Base-by-base conservation (phyloP, 1,140 invertebrate species). In the Antheraea pernyi region DNA sequence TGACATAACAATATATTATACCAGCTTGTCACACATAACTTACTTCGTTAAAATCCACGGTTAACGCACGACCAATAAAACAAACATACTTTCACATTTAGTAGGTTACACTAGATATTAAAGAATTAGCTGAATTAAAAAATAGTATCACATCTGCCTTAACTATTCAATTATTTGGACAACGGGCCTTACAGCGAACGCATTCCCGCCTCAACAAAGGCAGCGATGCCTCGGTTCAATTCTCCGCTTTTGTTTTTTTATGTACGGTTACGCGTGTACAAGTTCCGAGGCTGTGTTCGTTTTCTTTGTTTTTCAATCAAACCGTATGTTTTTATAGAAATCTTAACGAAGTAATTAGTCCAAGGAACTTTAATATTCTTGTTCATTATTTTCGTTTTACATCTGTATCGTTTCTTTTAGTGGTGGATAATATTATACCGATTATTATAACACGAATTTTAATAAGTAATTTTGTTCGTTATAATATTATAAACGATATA, bases 141-240 rank as follows among this genome's bases (percentile, higher is more conserved):
- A 13, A 13, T 16, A 53, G 46, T 53, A 13, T 53, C 46, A 13
- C 13, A 16, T 53, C 59, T 61, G 59, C 30, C 3, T 3, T 22
- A 61, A 64, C 46, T 46, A 53, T 53, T 65, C 64, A 37, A 5
- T 65, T 10, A 19, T 19, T 4, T n/a, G 7, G 46, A 68, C 65
- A 71, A 64, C 19, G 30, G 75, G 69, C 67, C 70, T 62, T 71
- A 71, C 73, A 66, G 10, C 39, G 64, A 42, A 73, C 71, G 73
- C 78, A 76, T 82, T 77, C 76, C 74, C 65, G 58, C 69, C 69
- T 72, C 72, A 79, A 79, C 79, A 80, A 80, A 74, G 61, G 68
- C 65, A 69, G 46, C 61, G 68, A 72, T 76, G 73, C 80, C 72
- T 73, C 76, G 67, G 73, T 19, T 19, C 39, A 42, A 76, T 74